Percentiles rank a stretch among this genome's conserved stretches.
Conservation (phyloP, 2,797 vertebrate genomes). For the Chaenodraco wilsoni region DNA sequence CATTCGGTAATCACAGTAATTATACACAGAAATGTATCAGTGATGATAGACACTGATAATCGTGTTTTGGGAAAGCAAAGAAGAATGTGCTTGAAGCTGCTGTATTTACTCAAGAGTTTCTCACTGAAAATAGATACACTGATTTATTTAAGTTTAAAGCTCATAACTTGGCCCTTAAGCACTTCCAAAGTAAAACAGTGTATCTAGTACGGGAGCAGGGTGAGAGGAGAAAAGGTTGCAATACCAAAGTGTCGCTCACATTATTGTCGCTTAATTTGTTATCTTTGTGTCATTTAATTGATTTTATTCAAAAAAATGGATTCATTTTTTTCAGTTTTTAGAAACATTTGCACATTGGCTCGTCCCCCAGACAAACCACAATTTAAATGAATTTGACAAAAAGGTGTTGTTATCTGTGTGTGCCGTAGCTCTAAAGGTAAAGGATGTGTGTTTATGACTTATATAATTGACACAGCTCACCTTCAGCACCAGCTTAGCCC, state of each 20-base stretch:
- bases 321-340: background rate
- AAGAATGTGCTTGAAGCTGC: constrained; percentile 39
- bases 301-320: constrained; percentile 13
- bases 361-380: background rate
- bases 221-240: constrained; percentile 36
- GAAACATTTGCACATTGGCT: constrained; percentile 47
- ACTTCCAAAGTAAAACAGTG: background rate
- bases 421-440: constrained; percentile 31
- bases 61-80: background rate
- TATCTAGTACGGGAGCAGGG: background rate
- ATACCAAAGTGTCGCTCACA: constrained; percentile 72
- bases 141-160: constrained; percentile 8
- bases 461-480: constrained; percentile 66
- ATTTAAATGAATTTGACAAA: constrained; percentile 4
- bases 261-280: constrained; percentile 64
- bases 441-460: constrained; percentile 29
- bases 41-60: background rate
- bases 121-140: constrained; percentile 6
- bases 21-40: background rate
- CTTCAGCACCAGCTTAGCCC: constrained; percentile 66
- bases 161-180: background rate
- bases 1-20: background rate
- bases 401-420: constrained; percentile 9
- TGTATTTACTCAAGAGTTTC: constrained; percentile 9
- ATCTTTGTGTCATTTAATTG: constrained; percentile 11